Base-by-base conservation (phyloP, 2,797 vertebrate genomes). In the Rachycentron canadum region DNA sequence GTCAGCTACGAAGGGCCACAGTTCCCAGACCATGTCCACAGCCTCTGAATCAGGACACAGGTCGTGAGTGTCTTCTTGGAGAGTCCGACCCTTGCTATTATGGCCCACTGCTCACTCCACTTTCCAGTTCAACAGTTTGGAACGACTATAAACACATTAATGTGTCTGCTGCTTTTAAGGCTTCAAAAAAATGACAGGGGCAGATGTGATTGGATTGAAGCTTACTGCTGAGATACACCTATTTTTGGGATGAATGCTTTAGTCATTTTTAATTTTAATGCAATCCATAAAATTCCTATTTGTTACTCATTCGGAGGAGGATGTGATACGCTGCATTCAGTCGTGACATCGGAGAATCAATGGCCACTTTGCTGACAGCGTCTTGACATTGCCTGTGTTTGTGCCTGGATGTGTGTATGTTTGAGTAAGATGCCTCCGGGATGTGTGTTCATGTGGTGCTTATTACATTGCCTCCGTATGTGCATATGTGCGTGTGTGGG, bases 401-500 rank as follows among this genome's bases (percentile, higher is more conserved):
- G 56, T 73, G 36, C 34, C 5, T 47, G 50, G 9, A 9, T 53
- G 61, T 56, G 53, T 72, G 23, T 56, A 47, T 28, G 40, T 62
- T 17, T 16, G 25, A 16, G 7, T 28, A 16, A 25, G 26, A 53
- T 28, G 50, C 14, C 25, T 28, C 6, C 25, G 8, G 25, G 25
- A 53, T 53, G 32, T 69, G 16, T 69, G 16, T 64, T 41, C 41
- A 60, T 63, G 55, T 81, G 76, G 70, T 69, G 41, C 64, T 36
- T 59, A 52, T 73, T 63, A 70, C 65, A 21, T 53, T 32, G 30
- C 65, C 56, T 63, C 30, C 73, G 32, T 56, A 2, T 79, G 75
- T 84, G 83, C 25, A 26, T 36, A 32, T 85, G 65, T 89, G 81
- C 72, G 69, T 75, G 53, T 73, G 71, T 76, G 88, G 79, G 83